Base-by-base conservation (phyloP, 2,888 invertebrate species). In the Drosophila mulleri region DNA sequence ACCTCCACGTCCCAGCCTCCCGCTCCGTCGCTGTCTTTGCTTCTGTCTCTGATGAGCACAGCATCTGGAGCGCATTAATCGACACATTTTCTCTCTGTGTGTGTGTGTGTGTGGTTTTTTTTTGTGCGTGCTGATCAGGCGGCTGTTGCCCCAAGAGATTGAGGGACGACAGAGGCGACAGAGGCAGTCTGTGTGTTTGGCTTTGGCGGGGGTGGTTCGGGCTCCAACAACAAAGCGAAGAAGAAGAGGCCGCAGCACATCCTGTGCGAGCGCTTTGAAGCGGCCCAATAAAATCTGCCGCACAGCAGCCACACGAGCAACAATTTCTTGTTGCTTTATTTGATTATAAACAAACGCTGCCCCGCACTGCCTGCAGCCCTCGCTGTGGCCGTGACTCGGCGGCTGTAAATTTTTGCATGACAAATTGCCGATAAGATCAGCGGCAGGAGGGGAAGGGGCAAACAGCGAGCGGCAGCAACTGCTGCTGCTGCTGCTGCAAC, bases 351-450 rank as follows among this genome's bases (percentile, higher is more conserved):
- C 85, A 83, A 83, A 69, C 76, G 76, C 72, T 68, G 18, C 44
- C 35, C n/a, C 32, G 35, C 56, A 50, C 42, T 18, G 11, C 5
- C 41, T 50, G 42, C 45, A 23, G 12, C 8, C 35, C 61, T 12
- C 63, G 53, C 47, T 48, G n/a, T 41, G 58, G 48, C 54, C 70
- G 35, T 53, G 70, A 29, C 66, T 64, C 67, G 67, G 80, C 63
- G 72, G 76, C 75, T 83, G 78, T 86, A 87, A 87, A 87, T 83
- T 89, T 90, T 83, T 80, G 84, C 88, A 90, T 90, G 89, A 90
- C 88, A 90, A 90, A 90, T 90, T 88, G 87, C 80, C 83, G 90
- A 90, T 90, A 90, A 90, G 84, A 90, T 90, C 88, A 72, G 68
- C 74, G 57, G 57, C 75, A 80, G 39, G 11, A 71, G 67, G 59